Percentiles rank a stretch among this genome's conserved stretches.
Evolutionary conservation across 2,888 invertebrate species (phyloP).

Genomic region (Tinea trinotella): DNA sequence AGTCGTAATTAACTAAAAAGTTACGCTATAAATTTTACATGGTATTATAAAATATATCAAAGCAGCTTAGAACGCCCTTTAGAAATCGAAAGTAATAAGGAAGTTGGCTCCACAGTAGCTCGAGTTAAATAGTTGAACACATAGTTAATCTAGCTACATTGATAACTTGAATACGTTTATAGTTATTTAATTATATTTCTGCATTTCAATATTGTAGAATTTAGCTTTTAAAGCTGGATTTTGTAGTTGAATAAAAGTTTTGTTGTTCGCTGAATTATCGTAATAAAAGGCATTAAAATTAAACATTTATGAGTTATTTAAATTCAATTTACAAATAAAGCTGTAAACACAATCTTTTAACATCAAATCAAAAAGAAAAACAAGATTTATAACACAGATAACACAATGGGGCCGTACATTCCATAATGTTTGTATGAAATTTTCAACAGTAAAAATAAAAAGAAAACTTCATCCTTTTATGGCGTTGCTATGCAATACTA

Average conservation of each 20-base stretch:
- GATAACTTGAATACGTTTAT: background rate
- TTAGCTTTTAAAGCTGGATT: too few species aligned
- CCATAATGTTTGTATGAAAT: slow-evolving; percentile 17
- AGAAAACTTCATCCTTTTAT: slow-evolving; percentile 47
- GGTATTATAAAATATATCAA: slow-evolving; percentile 15
- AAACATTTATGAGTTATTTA: too few species aligned
- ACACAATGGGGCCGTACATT: slow-evolving; percentile 13
- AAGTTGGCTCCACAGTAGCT: slow-evolving; percentile 38
- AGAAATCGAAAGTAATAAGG: slow-evolving; percentile 49
- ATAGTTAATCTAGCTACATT: slow-evolving; percentile 9
- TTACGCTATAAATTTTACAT: slow-evolving; percentile 11
- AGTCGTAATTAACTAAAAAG: slow-evolving; percentile 4
- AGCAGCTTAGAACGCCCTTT: slow-evolving; percentile 21
- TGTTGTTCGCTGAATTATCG: too few species aligned
- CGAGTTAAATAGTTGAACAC: slow-evolving; percentile 11
- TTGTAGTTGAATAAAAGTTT: too few species aligned
- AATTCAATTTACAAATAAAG: too few species aligned
- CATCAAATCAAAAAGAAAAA: background rate
- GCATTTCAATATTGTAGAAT: background rate
- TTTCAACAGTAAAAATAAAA: slow-evolving; percentile 35
- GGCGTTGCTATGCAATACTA: slow-evolving; percentile 43
- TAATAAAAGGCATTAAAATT: too few species aligned
- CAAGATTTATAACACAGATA: slow-evolving; percentile 11
- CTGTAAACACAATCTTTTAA: background rate
- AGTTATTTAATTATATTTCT: background rate